Percentiles rank a stretch among this genome's conserved stretches.
Evolutionary conservation across 2,797 vertebrate species (phyloP).

Genomic region (Mus minutoides): DNA sequence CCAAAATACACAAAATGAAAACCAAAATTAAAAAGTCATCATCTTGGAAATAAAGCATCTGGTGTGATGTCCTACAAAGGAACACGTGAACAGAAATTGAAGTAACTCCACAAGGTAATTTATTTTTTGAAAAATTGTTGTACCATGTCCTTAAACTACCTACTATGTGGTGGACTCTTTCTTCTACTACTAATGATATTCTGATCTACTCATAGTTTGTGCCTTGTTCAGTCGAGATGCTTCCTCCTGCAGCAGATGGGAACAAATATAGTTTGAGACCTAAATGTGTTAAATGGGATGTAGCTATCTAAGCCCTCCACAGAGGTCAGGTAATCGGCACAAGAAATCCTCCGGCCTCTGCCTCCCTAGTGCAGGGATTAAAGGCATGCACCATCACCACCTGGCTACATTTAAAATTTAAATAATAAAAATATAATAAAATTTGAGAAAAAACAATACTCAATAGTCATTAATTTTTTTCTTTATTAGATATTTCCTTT

Average conservation of each 20-base stretch:
- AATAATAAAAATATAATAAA: too few relatives aligned
- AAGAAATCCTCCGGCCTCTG: too few relatives aligned
- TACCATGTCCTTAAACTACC: neutral
- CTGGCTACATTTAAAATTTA: too few relatives aligned
- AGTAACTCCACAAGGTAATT: neutral
- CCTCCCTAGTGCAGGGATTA: too few relatives aligned
- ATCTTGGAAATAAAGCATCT: neutral
- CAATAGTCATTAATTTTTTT: too few relatives aligned
- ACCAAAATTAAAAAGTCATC: neutral
- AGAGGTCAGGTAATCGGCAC: neutral
- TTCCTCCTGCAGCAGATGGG: neutral
- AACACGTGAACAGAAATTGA: neutral
- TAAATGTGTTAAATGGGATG: neutral
- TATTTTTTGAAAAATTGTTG: neutral
- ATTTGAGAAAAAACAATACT: too few relatives aligned
- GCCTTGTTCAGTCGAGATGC: neutral
- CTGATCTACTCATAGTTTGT: neutral
- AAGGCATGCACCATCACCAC: too few relatives aligned
- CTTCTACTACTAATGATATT: neutral
- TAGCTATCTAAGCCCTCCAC: neutral
- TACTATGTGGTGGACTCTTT: neutral
- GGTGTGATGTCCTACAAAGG: neutral
- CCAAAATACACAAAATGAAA: neutral
- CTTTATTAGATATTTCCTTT: too few relatives aligned
- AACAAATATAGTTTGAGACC: neutral